A percentile compares a stretch with the other conserved stretches of the same genome.
Conservation (phyloP, 2,888 invertebrate genomes). For the Nomada hirtipes region DNA sequence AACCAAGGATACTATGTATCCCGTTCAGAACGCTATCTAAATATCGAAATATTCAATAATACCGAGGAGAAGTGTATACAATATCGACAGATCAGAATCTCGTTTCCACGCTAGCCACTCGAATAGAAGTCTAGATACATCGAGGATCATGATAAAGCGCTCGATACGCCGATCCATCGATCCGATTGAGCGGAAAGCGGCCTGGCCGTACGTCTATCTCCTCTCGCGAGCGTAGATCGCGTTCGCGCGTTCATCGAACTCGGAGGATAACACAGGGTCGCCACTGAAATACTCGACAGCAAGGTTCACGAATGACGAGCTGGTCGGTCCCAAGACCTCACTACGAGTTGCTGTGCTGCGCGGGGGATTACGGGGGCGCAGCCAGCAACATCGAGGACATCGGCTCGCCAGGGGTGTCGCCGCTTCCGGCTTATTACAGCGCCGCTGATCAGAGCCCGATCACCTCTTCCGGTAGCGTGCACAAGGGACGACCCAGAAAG, state of each 20-base stretch:
- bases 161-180: conserved; percentile 28
- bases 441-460: conserved; percentile 85
- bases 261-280: conserved; percentile 70
- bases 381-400: conserved; percentile 87
- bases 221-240: conserved; percentile 55
- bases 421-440: conserved; percentile 87
- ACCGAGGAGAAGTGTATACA: too few relatives aligned
- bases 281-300: conserved; percentile 74
- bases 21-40: too few relatives aligned
- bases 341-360: conserved; percentile 87
- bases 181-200: conserved; percentile 45
- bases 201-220: conserved; percentile 50
- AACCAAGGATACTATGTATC: too few relatives aligned
- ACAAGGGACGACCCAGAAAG: conserved; percentile 93
- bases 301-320: conserved; percentile 74
- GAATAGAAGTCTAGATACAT: too few relatives aligned
- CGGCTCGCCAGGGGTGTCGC: conserved; percentile 87
- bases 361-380: conserved; percentile 86
- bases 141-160: neutral
- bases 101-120: too few relatives aligned
- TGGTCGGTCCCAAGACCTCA: conserved; percentile 86
- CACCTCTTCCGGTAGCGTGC: conserved; percentile 85
- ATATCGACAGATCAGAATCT: too few relatives aligned
- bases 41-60: too few relatives aligned
- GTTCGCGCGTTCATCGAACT: conserved; percentile 69